Base-by-base conservation (phyloP, 2,113 vertebrate genomes). In the Odocoileus hemionus region DNA sequence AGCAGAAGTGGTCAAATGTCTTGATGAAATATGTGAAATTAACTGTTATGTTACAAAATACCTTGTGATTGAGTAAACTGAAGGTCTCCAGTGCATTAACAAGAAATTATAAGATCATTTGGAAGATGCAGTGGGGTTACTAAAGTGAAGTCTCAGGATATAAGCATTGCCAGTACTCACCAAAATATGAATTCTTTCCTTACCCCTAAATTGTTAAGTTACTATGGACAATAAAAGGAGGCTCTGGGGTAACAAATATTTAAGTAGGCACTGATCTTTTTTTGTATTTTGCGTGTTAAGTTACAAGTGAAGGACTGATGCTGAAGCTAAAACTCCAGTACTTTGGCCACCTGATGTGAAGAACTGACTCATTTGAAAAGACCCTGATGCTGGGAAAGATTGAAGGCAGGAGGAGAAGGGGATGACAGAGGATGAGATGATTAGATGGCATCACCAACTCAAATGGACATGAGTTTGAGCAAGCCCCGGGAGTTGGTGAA, bases 121-220 rank as follows among this genome's bases (percentile, higher is more conserved):
- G 58, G 54, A 84, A 43, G 19, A 9, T 36, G 13, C 21, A 8
- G 1, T 7, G 1, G 3, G 50, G 55, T 12, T 15, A 15, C 2
- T 25, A 6, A 85, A 9, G 30, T 15, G 11, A 61, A 21, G 8
- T 57, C 33, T 33, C 52, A 60, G 16, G 23, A n/a, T 52, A 1
- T 15, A 3, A 76, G 12, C 14, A 4, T 12, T 64, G 26, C 21
- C 33, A 23, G 1, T 6, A 55, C 17, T 17, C 9, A 76, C 36
- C 4, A 3, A 19, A 3, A 2, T 19, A 2, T 12, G 16, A 23
- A 1, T 8, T 33, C 26, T 61, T 50, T n/a, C 3, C 16, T 10
- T 6, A 2, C 2, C 5, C 9, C 17, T n/a, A 15, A 47, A 45
- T 17, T 36, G 12, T n/a, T 70, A 25, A 33, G 13, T 79, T 33